phyloP scores from a whole-genome alignment of 2,888 invertebrate species.

The Diabrotica balteata region DNA sequence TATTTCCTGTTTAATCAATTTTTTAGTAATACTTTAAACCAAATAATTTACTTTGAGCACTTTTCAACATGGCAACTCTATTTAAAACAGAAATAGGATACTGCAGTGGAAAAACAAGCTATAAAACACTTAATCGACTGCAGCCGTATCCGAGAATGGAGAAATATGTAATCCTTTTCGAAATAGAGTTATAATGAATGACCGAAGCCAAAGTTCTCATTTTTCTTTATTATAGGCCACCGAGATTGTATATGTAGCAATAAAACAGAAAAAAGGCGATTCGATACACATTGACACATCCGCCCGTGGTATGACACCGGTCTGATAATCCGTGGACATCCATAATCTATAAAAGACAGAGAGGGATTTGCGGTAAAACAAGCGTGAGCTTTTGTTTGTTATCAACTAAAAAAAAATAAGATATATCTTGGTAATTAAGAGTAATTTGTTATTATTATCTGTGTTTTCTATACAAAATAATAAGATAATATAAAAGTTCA shows the following conservation, averaged over 20 bases:
- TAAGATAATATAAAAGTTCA: no score
- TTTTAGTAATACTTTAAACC: no score
- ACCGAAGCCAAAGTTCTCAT: constrained; percentile 14
- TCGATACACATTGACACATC: not conserved
- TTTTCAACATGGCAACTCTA: no score
- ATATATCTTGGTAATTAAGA: no score
- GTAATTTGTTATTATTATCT: no score
- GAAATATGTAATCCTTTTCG: constrained; percentile 14
- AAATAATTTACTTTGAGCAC: no score
- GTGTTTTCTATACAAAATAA: no score
- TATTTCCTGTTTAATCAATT: no score
- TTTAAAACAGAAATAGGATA: no score
- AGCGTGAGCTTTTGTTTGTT: no score
- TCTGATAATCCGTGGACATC: not conserved
- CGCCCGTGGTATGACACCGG: not conserved
- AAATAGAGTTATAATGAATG: constrained; percentile 18
- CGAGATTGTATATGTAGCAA: constrained; percentile 9
- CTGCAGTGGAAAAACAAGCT: no score
- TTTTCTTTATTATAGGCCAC: constrained; percentile 21
- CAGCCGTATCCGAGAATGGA: constrained; percentile 8
- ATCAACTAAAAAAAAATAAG: no score
- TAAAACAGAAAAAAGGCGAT: constrained; percentile 13
- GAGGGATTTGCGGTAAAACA: not conserved
- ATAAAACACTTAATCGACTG: constrained; percentile 5
- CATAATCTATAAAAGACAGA: not conserved